Evolutionary conservation across 2,888 invertebrate species (phyloP).

Genomic region (Gerosis bhagava): DNA sequence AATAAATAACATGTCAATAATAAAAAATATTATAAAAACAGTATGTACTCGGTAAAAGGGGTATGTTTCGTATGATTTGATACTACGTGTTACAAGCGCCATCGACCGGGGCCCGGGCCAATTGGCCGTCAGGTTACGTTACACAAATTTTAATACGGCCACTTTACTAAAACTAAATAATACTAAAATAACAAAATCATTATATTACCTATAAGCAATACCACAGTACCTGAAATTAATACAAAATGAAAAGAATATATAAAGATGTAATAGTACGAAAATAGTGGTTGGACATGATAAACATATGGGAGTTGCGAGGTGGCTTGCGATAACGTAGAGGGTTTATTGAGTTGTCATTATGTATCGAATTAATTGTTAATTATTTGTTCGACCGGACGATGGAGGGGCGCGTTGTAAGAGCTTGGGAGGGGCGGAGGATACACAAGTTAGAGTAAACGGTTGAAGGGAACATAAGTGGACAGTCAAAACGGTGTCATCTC

Average conservation of each 20-base stretch:
- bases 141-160: slow-evolving; percentile 50
- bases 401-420: slow-evolving; percentile 6
- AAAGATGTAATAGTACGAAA: slow-evolving; percentile 65
- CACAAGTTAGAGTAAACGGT: slow-evolving; percentile 66
- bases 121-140: slow-evolving; percentile 37
- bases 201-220: slow-evolving; percentile 77
- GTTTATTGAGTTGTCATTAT: slow-evolving; percentile 29
- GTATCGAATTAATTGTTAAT: slow-evolving; percentile 27
- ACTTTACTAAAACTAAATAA: slow-evolving; percentile 43
- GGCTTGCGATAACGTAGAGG: slow-evolving; percentile 21
- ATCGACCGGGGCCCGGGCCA: too few species aligned
- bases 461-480: slow-evolving; percentile 72
- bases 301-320: slow-evolving; percentile 38
- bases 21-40: too few species aligned
- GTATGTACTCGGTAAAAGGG: too few species aligned
- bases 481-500: slow-evolving; percentile 33
- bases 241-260: slow-evolving; percentile 46
- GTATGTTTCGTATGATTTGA: too few species aligned
- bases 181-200: slow-evolving; percentile 48
- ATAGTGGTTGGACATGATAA: slow-evolving; percentile 58
- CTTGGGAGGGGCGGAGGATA: not conserved
- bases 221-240: slow-evolving; percentile 72
- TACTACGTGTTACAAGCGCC: too few species aligned
- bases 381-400: slow-evolving; percentile 33
- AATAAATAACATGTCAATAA: too few species aligned